Conservation (phyloP, 2,113 vertebrate species). For the Indri indri region DNA sequence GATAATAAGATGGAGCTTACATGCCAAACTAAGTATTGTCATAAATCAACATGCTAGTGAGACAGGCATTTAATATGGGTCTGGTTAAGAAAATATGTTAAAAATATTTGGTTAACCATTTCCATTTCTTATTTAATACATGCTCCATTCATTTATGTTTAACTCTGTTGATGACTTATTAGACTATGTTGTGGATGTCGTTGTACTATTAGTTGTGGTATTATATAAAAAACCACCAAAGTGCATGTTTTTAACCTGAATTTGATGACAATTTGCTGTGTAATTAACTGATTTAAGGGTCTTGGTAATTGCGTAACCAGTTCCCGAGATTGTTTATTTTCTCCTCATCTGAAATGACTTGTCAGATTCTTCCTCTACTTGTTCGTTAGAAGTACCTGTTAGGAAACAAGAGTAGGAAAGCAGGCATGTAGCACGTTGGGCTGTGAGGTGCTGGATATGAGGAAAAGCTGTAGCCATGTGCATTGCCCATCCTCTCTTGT, state of each 20-base stretch:
- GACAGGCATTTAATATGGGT: not conserved
- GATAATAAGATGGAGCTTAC: not conserved
- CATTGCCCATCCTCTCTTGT: not conserved
- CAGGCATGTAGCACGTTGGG: not conserved
- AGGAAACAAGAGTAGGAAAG: not conserved
- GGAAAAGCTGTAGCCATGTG: not conserved
- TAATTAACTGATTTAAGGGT: constrained; percentile 7
- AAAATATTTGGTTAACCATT: not conserved
- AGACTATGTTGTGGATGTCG: not conserved
- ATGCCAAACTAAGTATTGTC: constrained; percentile 27
- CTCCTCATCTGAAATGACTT: not conserved
- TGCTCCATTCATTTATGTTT: not conserved
- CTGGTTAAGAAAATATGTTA: not conserved
- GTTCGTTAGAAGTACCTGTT: not conserved
- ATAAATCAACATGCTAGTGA: constrained; percentile 33
- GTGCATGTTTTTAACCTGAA: not conserved
- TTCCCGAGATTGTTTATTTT: not conserved
- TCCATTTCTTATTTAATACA: constrained; percentile 37
- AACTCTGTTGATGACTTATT: not conserved
- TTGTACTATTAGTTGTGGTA: not conserved
- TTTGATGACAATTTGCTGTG: not conserved
- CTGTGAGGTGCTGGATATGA: not conserved
- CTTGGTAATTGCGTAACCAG: not conserved
- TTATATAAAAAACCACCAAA: not conserved
- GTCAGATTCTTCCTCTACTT: not conserved